Percentiles rank a stretch among this genome's conserved stretches.
phyloP scores from a whole-genome alignment of 2,113 vertebrate species.

The Mellivora capensis region DNA sequence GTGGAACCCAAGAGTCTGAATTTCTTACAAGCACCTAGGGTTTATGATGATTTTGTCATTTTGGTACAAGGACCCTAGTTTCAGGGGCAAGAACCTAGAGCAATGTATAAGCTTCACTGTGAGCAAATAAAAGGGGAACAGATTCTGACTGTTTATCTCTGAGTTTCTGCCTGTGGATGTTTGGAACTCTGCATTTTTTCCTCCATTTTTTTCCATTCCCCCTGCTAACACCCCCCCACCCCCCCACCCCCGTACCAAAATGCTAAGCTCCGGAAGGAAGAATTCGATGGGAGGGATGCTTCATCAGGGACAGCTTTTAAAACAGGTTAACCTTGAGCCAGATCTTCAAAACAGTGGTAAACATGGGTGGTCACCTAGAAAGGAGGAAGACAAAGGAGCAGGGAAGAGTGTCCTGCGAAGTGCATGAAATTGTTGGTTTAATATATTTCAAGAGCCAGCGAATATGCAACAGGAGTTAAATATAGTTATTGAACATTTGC shows the following conservation, averaged over 20 bases:
- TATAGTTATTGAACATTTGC: constrained; percentile 78
- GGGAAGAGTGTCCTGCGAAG: background rate
- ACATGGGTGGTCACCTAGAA: background rate
- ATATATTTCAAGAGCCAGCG: constrained; percentile 57
- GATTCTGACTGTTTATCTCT: background rate
- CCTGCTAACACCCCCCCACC: background rate
- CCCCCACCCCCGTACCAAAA: background rate
- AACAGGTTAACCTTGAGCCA: background rate
- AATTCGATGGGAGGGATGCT: background rate
- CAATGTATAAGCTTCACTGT: fast-evolving
- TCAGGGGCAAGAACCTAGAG: background rate
- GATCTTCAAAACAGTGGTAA: background rate
- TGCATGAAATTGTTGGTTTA: constrained; percentile 10
- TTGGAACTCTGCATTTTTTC: background rate
- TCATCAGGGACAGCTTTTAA: background rate
- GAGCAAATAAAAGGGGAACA: background rate
- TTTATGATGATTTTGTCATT: background rate
- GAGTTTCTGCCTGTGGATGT: background rate
- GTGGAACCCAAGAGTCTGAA: background rate
- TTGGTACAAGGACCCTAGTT: background rate
- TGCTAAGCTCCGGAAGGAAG: background rate
- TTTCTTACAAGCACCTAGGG: background rate
- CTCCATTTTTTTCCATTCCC: background rate
- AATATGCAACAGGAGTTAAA: constrained; percentile 71
- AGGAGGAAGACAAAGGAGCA: background rate